Percentiles rank a stretch among this genome's conserved stretches.
Evolutionary conservation across 1,140 invertebrate species (phyloP).

Genomic region (Macrobrachium nipponense): DNA sequence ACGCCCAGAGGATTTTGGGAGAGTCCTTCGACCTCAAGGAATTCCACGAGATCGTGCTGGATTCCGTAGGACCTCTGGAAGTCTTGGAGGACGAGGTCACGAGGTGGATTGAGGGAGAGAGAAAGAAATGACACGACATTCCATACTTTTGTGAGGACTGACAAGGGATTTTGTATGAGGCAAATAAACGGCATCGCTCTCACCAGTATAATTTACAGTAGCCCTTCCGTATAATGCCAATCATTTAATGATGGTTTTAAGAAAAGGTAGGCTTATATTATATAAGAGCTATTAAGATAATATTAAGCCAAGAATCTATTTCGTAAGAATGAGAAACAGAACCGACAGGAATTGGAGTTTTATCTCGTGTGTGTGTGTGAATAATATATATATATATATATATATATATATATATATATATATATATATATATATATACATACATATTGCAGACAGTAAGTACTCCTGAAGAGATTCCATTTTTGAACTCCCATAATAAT

Average conservation of each 20-base stretch:
- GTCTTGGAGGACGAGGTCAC: conserved; percentile 60
- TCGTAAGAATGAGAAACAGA: too few relatives aligned
- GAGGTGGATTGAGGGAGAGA: conserved; percentile 19
- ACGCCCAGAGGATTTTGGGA: conserved; percentile 67
- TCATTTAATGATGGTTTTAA: too few relatives aligned
- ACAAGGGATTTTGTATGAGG: too few relatives aligned
- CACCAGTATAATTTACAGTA: too few relatives aligned
- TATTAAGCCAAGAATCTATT: background rate
- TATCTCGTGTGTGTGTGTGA: background rate
- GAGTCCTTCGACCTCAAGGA: conserved; percentile 60
- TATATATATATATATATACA: background rate
- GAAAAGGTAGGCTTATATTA: too few relatives aligned
- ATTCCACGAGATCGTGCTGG: conserved; percentile 64
- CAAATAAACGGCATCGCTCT: too few relatives aligned
- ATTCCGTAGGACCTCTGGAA: conserved; percentile 61
- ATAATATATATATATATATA: background rate
- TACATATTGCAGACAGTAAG: background rate
- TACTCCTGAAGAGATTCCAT: too few relatives aligned
- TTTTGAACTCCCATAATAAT: too few relatives aligned
- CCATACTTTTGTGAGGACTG: too few relatives aligned
- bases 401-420: conserved; percentile 12
- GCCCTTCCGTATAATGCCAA: too few relatives aligned
- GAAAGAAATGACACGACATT: background rate
- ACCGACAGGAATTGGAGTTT: too few relatives aligned
- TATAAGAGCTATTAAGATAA: too few relatives aligned